These are phyloP conservation scores for Leuctra nigra DNA, from an alignment of 2,888 invertebrate genomes.

Conservation along the genomic window DNA sequence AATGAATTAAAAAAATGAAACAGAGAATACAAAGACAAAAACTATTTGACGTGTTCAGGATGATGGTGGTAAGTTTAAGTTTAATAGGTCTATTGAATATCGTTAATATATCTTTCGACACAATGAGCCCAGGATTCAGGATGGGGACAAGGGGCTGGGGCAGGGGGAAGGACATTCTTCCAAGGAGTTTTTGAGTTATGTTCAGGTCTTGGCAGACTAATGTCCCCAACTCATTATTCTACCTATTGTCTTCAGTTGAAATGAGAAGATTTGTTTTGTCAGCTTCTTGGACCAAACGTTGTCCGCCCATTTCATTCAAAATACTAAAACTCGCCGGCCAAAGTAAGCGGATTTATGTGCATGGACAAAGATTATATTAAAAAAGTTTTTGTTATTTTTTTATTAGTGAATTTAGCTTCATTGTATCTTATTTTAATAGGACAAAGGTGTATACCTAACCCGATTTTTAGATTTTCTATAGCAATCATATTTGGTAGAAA, in stretches of 20 bases:
- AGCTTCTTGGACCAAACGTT: neutral
- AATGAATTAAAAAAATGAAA: neutral
- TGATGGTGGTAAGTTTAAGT: conserved; percentile 4
- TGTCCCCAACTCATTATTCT: conserved; percentile 24
- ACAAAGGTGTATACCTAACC: no score
- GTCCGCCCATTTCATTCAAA: no score
- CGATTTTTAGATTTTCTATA: no score
- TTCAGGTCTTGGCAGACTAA: conserved; percentile 25
- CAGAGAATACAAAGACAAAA: neutral
- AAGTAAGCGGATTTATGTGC: no score
- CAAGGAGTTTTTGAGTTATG: conserved; percentile 24
- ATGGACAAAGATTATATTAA: no score
- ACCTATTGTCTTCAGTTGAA: conserved; percentile 26
- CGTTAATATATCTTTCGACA: conserved; percentile 8
- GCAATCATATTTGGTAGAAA: no score
- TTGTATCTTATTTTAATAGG: no score
- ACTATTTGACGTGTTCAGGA: conserved; percentile 12
- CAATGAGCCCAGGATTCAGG: neutral
- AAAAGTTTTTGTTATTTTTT: no score
- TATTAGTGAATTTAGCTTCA: no score
- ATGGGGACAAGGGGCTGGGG: neutral
- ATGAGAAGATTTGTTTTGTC: conserved; percentile 26
- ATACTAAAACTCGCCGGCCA: no score
- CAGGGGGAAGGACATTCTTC: conserved; percentile 21
- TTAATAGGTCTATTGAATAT: conserved; percentile 1